These are phyloP conservation scores for Acanthacorydalis orientalis DNA, from an alignment of 2,888 invertebrate species.

Conservation along the genomic window DNA sequence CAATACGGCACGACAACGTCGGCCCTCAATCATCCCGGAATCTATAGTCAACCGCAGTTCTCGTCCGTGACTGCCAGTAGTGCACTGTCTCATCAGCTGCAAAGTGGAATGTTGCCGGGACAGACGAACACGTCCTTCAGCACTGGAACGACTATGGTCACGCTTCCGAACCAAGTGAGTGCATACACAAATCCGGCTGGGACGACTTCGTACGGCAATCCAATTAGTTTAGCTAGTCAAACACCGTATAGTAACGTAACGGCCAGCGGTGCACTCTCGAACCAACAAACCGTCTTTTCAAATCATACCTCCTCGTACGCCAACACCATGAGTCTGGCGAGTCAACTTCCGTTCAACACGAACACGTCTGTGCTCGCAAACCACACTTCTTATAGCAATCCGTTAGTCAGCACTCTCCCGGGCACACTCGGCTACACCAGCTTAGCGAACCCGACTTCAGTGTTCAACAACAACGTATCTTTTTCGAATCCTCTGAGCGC, in stretches of 20 bases:
- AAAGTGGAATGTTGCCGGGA: neutral
- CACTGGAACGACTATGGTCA: neutral
- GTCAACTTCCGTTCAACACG: constrained; percentile 1
- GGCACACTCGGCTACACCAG: constrained; percentile 31
- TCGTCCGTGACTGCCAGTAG: neutral
- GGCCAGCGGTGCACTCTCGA: neutral
- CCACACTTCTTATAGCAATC: constrained; percentile 16
- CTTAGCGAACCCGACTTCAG: constrained; percentile 28
- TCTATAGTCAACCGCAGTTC: constrained; percentile 3
- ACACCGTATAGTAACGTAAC: constrained; percentile 1
- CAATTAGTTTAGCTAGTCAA: constrained; percentile 1
- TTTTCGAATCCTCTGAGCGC: constrained; percentile 44
- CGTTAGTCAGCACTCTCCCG: constrained; percentile 31
- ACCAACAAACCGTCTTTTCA: constrained; percentile 2
- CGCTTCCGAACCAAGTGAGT: constrained; percentile 1
- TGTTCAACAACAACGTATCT: constrained; percentile 30
- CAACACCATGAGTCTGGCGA: neutral
- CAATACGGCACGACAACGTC: constrained; percentile 1
- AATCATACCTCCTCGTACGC: neutral
- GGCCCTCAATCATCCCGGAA: neutral
- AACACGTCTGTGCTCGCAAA: constrained; percentile 24
- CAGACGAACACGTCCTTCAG: neutral
- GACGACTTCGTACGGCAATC: constrained; percentile 1
- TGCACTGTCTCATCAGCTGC: neutral
- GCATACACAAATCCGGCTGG: neutral